A percentile compares a stretch with the other conserved stretches of the same genome.
phyloP scores from a whole-genome alignment of 2,888 invertebrate species.

The Athripsodes cinereus region DNA sequence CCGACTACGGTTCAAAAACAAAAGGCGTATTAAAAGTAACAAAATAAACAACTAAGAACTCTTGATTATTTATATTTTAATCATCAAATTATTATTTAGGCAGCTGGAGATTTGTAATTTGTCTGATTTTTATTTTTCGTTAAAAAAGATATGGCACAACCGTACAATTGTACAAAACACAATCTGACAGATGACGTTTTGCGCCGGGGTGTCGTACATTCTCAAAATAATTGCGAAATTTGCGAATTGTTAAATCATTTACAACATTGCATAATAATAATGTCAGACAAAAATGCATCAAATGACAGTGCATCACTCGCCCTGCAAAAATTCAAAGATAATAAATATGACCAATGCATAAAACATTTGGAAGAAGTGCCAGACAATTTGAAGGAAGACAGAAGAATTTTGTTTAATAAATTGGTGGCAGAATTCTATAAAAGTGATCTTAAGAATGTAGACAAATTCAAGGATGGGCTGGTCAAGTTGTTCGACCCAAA shows the following conservation, averaged over 20 bases:
- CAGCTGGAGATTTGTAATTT: too few relatives aligned
- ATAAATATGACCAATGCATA: slow-evolving; percentile 56
- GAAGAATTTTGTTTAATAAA: slow-evolving; percentile 76
- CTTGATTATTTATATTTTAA: too few relatives aligned
- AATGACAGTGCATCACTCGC: slow-evolving; percentile 54
- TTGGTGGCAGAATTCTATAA: slow-evolving; percentile 77
- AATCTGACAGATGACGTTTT: too few relatives aligned
- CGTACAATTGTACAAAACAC: too few relatives aligned
- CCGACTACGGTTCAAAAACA: too few relatives aligned
- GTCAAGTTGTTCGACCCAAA: slow-evolving; percentile 52
- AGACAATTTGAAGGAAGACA: slow-evolving; percentile 55
- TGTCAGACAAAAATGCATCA: slow-evolving; percentile 5
- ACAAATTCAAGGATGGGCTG: slow-evolving; percentile 63
- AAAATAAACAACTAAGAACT: too few relatives aligned
- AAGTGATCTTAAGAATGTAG: slow-evolving; percentile 65
- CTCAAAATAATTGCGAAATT: neutral
- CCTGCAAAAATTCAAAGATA: slow-evolving; percentile 55
- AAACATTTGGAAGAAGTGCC: slow-evolving; percentile 62
- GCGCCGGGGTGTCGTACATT: too few relatives aligned
- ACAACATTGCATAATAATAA: neutral
- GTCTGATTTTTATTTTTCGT: too few relatives aligned
- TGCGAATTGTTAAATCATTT: neutral
- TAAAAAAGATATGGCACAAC: too few relatives aligned
- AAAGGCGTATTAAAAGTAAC: too few relatives aligned
- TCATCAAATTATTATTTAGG: too few relatives aligned